A percentile compares a stretch with the other conserved stretches of the same genome.
phyloP scores from a whole-genome alignment of 53 echinoderm and acorn worm species.

The Patiria pectinifera region DNA sequence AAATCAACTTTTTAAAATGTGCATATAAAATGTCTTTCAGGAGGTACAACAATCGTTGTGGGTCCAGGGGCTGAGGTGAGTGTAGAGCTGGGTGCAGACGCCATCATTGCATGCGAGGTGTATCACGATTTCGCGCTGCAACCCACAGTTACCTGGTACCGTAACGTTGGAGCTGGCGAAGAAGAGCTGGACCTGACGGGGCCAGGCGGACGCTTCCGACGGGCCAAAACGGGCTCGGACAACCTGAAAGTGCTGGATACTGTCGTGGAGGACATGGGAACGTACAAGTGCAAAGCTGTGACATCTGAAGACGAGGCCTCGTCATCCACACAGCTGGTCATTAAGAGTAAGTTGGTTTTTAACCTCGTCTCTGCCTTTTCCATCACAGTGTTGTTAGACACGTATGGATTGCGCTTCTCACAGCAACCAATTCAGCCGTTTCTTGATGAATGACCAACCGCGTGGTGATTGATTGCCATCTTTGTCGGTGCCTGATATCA shows the following conservation, averaged over 20 bases:
- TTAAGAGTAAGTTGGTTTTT: conserved; percentile 52
- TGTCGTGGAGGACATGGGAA: conserved; percentile 48
- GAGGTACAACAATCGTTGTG: conserved; percentile 25
- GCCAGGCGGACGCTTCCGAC: conserved; percentile 26
- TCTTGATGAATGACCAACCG: too few relatives aligned
- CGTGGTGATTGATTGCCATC: too few relatives aligned
- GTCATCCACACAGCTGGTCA: conserved; percentile 10
- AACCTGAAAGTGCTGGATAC: conserved; percentile 35
- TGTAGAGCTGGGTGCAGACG: background rate
- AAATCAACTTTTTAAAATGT: too few relatives aligned
- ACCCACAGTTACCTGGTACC: conserved; percentile 18
- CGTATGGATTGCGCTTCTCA: too few relatives aligned
- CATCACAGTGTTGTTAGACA: too few relatives aligned
- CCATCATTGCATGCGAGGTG: conserved; percentile 39
- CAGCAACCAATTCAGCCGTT: too few relatives aligned
- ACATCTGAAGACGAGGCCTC: conserved; percentile 27
- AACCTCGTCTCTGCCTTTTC: too few relatives aligned
- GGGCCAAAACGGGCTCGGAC: conserved; percentile 14
- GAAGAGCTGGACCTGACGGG: conserved; percentile 37
- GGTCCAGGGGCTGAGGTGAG: conserved; percentile 7
- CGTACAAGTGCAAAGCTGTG: conserved; percentile 56
- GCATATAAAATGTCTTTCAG: background rate
- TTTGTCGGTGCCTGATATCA: too few relatives aligned
- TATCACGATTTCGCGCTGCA: conserved; percentile 22
- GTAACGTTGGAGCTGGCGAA: background rate